Base-by-base conservation (phyloP, 2,113 vertebrate genomes). In the Orthochromis malagaraziensis region DNA sequence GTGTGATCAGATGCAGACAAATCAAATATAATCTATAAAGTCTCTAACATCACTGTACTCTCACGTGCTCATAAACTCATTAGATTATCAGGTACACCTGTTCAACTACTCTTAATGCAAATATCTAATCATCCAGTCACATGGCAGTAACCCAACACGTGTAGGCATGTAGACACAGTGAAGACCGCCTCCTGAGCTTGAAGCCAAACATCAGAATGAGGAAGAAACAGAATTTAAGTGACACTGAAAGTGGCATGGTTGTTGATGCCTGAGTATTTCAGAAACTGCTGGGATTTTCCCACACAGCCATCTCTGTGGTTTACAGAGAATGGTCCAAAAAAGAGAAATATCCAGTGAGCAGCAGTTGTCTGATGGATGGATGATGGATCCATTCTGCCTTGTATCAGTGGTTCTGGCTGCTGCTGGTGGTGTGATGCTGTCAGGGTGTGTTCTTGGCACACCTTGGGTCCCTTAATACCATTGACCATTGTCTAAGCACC, bases 1-100 rank as follows among this genome's bases (percentile, higher is more conserved):
- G 26, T 35, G 38, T 45, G 51, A 16, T 6, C 33, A 45, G 85
- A 40, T 38, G 13, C 45, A 45, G 63, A 31, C 33, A 9, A 73
- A 16, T 81, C 85, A 38, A 35, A 29, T 31, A 31, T 42, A 82
- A 87, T 35, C 40, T 73, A 31, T 13, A 70, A 16, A 73, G 68
- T 73, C 3, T 51, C 33, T 40, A 3, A 9, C 11, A 14, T 68
- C 19, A 68, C 12, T 14, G 6, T 21, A 7, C 3, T 3, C 35
- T 68, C 63, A 68, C 10, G 3, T 21, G 33, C 29, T 38, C 60
- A n/a, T 65, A 33, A 33, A 63, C 29, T 19, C 58, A 11, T 53
- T 53, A 3, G 51, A 21, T 53, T 63, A 33, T 63, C 17, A 63
- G 29, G 2, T 19, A 63, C 29, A 35, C 58, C 16, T 19, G 9